Percentiles rank a stretch among this genome's conserved stretches.
Evolutionary conservation across 2,113 vertebrate genomes (phyloP).

Genomic region (Odobenus rosmarus): DNA sequence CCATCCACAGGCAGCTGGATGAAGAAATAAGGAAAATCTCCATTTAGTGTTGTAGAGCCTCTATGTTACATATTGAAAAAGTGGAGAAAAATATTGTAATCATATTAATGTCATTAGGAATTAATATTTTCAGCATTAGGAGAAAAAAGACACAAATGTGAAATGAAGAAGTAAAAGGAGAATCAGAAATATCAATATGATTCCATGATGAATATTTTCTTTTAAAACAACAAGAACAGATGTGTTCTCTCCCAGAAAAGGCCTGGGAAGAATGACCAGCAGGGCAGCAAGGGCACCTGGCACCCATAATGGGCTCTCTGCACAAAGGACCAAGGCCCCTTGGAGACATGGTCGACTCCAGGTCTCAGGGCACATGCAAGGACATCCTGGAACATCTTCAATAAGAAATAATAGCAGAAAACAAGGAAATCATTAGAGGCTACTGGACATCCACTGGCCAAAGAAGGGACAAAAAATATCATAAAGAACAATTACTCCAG

Average conservation of each 20-base stretch:
- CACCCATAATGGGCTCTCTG: neutral
- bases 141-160: neutral
- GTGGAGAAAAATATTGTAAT: neutral
- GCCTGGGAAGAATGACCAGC: neutral
- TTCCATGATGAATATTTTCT: neutral
- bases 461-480: neutral
- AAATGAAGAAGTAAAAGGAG: neutral
- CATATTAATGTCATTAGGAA: neutral
- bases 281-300: fast-evolving
- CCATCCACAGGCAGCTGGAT: neutral
- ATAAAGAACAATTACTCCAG: neutral
- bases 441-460: neutral
- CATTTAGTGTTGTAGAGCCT: too few relatives aligned
- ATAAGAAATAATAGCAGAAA: neutral
- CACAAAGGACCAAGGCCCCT: neutral
- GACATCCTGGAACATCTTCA: neutral
- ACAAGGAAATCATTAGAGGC: neutral
- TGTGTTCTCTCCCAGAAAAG: neutral
- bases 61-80: neutral
- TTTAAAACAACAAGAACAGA: neutral
- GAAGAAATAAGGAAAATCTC: fast-evolving
- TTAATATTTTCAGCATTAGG: neutral
- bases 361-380: neutral
- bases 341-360: neutral
- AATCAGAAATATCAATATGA: neutral